Evolutionary conservation across 2,113 vertebrate species (phyloP), one percentile per base, ranked within the genome.

Genomic region (Natator depressus): DNA sequence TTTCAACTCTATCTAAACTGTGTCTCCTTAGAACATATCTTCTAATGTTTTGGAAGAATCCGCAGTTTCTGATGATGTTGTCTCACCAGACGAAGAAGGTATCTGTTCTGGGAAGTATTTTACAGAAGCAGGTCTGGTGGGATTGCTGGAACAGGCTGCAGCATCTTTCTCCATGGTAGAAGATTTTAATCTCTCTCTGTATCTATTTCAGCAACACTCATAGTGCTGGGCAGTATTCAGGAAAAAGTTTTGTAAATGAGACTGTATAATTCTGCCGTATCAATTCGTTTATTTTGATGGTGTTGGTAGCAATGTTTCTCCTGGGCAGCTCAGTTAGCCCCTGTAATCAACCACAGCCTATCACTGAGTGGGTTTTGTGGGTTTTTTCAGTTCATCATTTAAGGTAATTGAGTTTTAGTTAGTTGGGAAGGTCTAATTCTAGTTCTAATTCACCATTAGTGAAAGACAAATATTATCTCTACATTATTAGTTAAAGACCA

Each of bases 51-150:
- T 99, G 97, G 99, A 99, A 97, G 99, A 99, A 94, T 99, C 99
- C 35, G 99, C 99, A 1, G 99, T 99, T 85, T 99, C 99, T 17
- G 99, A 99, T 84, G 99, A 99, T 29, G 99, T 99, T 84, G 99
- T 99, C 75, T 99, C 99, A 69, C 99, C 99, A 25, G 99, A 99
- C 85, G 99, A 99, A 98, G 99, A 99, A 98, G 99, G 99, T 49
- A 99, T 99, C 96, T 99, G 99, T 95, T 99, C 99, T 9, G 99
- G 99, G 93, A 99, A 99, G 97, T 99, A 99, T 98, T 99, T 99
- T 93, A 99, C 99, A 12, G 99, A 99, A 97, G 98, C 99, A 4
- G 99, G 99, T 88, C 98, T 99, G 49, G 99, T 99, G 97, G 99
- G 99, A 94, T 98, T 99, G 94, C 98, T 99, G 97, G 99, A 99